These are phyloP conservation scores for Dendropsophus ebraccatus DNA, from an alignment of 2,113 vertebrate genomes.

Conservation along the genomic window DNA sequence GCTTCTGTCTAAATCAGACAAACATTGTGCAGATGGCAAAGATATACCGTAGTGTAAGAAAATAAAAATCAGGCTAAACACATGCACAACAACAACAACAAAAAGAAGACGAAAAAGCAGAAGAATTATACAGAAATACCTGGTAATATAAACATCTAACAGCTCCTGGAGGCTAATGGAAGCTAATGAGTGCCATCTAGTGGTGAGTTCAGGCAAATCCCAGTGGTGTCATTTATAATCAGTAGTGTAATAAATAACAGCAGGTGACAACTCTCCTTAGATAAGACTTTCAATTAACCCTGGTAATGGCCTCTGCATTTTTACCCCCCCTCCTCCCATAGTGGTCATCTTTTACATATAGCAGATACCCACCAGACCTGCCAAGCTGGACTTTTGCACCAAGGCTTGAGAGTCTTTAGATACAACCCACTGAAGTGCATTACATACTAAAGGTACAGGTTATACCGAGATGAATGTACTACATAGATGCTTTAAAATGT, in stretches of 20 bases:
- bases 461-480: too few relatives aligned
- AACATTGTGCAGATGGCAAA: neutral
- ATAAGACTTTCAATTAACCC: neutral
- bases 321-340: too few relatives aligned
- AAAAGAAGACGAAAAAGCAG: too few relatives aligned
- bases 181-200: slow-evolving; percentile 6
- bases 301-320: too few relatives aligned
- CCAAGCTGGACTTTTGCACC: too few relatives aligned
- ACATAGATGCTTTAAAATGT: too few relatives aligned
- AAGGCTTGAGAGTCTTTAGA: too few relatives aligned
- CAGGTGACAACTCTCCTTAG: neutral
- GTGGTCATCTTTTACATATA: too few relatives aligned
- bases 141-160: neutral
- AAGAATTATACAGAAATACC: neutral
- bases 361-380: too few relatives aligned
- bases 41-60: neutral
- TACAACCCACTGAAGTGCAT: too few relatives aligned
- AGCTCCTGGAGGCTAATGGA: neutral
- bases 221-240: neutral
- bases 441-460: too few relatives aligned
- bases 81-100: too few relatives aligned
- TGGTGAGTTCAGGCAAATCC: neutral
- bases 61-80: neutral
- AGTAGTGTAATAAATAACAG: neutral
- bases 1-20: neutral